phyloP scores from a whole-genome alignment of 2,888 invertebrate species.

The Papilio demoleus region DNA sequence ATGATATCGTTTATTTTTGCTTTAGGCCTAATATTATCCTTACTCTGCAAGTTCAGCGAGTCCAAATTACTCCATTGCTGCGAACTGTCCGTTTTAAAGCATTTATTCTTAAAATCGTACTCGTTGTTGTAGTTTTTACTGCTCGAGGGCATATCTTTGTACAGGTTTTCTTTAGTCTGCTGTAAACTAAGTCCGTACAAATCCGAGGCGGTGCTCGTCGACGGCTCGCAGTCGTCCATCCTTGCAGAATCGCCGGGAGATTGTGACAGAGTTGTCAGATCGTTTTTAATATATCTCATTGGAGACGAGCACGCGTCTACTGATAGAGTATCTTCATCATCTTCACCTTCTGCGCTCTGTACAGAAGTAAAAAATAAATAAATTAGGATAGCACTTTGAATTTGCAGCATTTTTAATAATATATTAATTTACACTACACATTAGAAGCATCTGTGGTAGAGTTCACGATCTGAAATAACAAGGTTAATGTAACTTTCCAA shows the following conservation, averaged over 20 bases:
- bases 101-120: slow-evolving; percentile 62
- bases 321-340: slow-evolving; percentile 84
- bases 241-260: slow-evolving; percentile 47
- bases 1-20: slow-evolving; percentile 61
- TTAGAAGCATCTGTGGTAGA: slow-evolving; percentile 46
- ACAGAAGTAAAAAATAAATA: too few relatives aligned
- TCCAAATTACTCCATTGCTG: slow-evolving; percentile 59
- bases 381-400: too few relatives aligned
- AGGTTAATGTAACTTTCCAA: slow-evolving; percentile 25
- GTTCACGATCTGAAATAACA: slow-evolving; percentile 52
- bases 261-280: slow-evolving; percentile 64
- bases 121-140: slow-evolving; percentile 74
- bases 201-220: slow-evolving; percentile 60
- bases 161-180: slow-evolving; percentile 69
- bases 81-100: slow-evolving; percentile 58
- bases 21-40: slow-evolving; percentile 56
- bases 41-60: slow-evolving; percentile 61
- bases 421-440: slow-evolving; percentile 45
- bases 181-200: slow-evolving; percentile 69
- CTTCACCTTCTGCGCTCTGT: slow-evolving; percentile 82
- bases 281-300: slow-evolving; percentile 67
- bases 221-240: slow-evolving; percentile 54
- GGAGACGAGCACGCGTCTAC: slow-evolving; percentile 76
- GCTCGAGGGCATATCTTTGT: slow-evolving; percentile 74
- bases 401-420: slow-evolving; percentile 38